These are phyloP conservation scores for Gavia stellata DNA, from an alignment of 2,113 vertebrate species.

Conservation along the genomic window DNA sequence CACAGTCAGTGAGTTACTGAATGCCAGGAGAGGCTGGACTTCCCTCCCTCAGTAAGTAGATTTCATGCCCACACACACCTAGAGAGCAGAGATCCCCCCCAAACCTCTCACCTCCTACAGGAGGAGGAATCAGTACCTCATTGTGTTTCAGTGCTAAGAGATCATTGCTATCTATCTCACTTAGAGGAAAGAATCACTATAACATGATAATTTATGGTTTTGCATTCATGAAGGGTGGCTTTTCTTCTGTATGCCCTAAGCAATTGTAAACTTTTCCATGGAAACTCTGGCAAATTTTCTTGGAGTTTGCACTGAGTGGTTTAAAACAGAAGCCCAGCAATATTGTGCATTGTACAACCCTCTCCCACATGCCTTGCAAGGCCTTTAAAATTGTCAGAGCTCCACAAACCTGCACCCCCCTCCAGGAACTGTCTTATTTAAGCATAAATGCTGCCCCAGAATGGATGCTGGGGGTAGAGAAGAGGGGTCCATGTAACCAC, in stretches of 20 bases:
- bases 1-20: constrained; percentile 36
- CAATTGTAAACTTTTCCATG: not conserved
- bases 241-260: not conserved
- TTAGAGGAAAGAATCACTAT: not conserved
- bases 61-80: not conserved
- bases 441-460: not conserved
- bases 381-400: not conserved
- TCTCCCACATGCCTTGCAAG: not conserved
- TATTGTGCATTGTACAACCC: not conserved
- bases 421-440: not conserved
- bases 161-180: not conserved
- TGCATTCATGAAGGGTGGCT: not conserved
- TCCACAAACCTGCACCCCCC: not conserved
- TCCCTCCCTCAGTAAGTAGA: not conserved
- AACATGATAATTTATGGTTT: not conserved
- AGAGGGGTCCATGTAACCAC: not conserved
- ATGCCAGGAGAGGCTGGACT: not conserved
- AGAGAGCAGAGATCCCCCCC: not conserved
- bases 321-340: not conserved
- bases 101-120: not conserved
- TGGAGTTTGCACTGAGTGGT: not conserved
- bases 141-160: not conserved
- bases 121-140: not conserved
- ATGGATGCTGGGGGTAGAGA: not conserved
- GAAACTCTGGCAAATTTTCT: not conserved